A percentile compares a stretch with the other conserved stretches of the same genome.
Evolutionary conservation across 2,888 invertebrate species (phyloP).

Genomic region (Teleiodes luculella): DNA sequence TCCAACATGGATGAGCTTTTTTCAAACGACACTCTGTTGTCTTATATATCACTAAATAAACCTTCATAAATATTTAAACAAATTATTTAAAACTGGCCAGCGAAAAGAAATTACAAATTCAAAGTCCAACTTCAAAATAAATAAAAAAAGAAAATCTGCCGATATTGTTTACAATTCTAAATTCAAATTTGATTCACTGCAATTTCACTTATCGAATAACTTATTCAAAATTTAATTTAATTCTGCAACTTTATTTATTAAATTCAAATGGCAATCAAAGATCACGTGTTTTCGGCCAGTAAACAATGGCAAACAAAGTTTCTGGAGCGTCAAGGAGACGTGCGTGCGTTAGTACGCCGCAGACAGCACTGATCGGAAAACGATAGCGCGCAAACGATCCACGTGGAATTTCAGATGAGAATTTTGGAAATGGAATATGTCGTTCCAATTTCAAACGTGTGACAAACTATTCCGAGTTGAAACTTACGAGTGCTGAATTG

Average conservation of each 20-base stretch:
- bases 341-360: slow-evolving; percentile 53
- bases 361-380: slow-evolving; percentile 58
- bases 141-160: not conserved
- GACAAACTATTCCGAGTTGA: slow-evolving; percentile 1
- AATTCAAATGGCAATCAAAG: slow-evolving; percentile 15
- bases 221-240: not conserved
- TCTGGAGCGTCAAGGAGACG: slow-evolving; percentile 34
- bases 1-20: slow-evolving; percentile 2
- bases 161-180: not conserved
- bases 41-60: slow-evolving; percentile 8
- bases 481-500: not conserved
- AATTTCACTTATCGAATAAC: slow-evolving; percentile 7
- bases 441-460: slow-evolving; percentile 7
- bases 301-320: slow-evolving; percentile 45
- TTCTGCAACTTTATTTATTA: not conserved
- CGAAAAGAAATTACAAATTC: not conserved
- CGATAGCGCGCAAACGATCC: slow-evolving; percentile 44
- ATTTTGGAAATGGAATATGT: slow-evolving; percentile 17
- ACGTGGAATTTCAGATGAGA: slow-evolving; percentile 30
- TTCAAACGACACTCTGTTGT: not conserved
- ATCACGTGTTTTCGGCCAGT: slow-evolving; percentile 42
- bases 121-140: not conserved
- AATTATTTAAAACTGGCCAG: not conserved
- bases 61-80: slow-evolving; percentile 1
- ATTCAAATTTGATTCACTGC: slow-evolving; percentile 8